Evolutionary conservation across 1,140 invertebrate genomes (phyloP).

Genomic region (Caenorhabditis brenneri): DNA sequence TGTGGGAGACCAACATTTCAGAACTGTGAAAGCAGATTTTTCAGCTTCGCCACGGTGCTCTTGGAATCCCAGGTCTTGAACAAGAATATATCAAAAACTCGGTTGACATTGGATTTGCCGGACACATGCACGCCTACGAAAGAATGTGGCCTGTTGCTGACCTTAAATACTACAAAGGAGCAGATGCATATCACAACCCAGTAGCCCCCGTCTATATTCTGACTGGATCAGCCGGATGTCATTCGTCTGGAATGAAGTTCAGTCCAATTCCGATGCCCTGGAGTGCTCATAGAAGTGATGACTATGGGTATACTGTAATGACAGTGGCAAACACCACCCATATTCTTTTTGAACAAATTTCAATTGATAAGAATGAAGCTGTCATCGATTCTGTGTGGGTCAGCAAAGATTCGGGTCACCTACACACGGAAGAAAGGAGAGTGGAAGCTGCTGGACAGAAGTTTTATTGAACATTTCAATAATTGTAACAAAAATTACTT

Average conservation of each 20-base stretch:
- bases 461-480: too few species aligned
- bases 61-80: constrained; percentile 77
- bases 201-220: constrained; percentile 88
- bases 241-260: constrained; percentile 58
- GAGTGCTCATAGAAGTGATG: constrained; percentile 76
- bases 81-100: constrained; percentile 83
- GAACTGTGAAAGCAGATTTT: too few species aligned
- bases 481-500: too few species aligned
- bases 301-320: constrained; percentile 91
- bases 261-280: constrained; percentile 48
- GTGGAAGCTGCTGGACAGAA: not conserved
- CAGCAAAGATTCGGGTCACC: not conserved
- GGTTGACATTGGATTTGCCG: constrained; percentile 90
- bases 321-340: constrained; percentile 84
- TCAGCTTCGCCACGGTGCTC: constrained; percentile 58
- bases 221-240: constrained; percentile 84
- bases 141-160: constrained; percentile 77
- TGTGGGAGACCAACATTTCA: too few species aligned
- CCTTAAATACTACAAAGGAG: constrained; percentile 77
- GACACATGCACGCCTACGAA: constrained; percentile 94
- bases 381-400: not conserved
- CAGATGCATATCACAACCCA: constrained; percentile 84
- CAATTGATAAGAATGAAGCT: constrained; percentile 67
- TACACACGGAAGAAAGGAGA: not conserved
- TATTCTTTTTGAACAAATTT: constrained; percentile 89